A percentile compares a stretch with the other conserved stretches of the same genome.
phyloP scores from a whole-genome alignment of 2,888 invertebrate species.

The Alentia gelatinosa region DNA sequence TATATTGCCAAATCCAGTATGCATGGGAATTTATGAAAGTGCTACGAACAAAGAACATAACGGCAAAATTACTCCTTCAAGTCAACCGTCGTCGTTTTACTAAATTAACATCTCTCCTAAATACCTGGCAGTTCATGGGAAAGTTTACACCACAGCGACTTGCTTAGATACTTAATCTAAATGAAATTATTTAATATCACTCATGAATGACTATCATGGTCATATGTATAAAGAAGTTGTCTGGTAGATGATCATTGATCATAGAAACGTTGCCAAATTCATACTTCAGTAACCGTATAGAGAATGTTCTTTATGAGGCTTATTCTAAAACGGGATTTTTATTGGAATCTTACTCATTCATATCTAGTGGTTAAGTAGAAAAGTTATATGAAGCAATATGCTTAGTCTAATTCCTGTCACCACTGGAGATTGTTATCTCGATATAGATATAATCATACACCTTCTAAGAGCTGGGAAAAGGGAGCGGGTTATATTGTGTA shows the following conservation, averaged over 20 bases:
- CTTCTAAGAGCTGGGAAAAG: not conserved
- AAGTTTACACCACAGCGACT: not conserved
- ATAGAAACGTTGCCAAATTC: not conserved
- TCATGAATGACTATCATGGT: not conserved
- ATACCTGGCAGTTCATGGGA: not conserved
- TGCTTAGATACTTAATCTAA: not conserved
- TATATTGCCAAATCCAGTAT: not conserved
- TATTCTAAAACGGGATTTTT: not conserved
- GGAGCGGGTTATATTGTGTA: not conserved
- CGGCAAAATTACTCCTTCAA: not conserved
- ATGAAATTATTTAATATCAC: not conserved
- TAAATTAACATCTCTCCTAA: not conserved
- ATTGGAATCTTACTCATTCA: slow-evolving; percentile 1
- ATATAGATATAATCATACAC: slow-evolving; percentile 1
- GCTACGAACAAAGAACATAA: not conserved
- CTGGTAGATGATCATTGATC: not conserved
- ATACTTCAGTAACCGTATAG: not conserved
- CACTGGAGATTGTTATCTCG: not conserved
- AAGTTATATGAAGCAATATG: not conserved
- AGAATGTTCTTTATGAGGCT: not conserved
- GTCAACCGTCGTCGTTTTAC: not conserved
- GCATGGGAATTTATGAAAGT: not conserved
- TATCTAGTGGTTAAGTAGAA: not conserved
- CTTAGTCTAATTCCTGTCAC: not conserved
- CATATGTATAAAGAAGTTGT: not conserved